Percentiles rank a stretch among this genome's conserved stretches.
phyloP scores from a whole-genome alignment of 2,797 vertebrate species.

The Galago senegalensis region DNA sequence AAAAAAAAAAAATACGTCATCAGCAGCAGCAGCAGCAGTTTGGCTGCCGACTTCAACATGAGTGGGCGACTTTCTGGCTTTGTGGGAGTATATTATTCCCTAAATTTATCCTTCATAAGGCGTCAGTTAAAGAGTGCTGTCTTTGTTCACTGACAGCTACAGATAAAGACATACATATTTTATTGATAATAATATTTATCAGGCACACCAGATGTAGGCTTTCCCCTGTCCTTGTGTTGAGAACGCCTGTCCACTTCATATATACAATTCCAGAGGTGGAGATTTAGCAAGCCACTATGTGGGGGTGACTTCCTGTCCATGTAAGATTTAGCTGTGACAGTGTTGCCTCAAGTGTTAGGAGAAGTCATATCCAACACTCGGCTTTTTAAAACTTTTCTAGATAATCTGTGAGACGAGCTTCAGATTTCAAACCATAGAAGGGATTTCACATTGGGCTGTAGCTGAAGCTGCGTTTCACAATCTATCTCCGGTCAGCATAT shows the following conservation, averaged over 20 bases:
- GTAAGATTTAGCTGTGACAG: not conserved
- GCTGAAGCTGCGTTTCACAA: constrained; percentile 30
- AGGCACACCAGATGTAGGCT: not conserved
- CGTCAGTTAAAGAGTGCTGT: not conserved
- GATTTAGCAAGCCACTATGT: not conserved
- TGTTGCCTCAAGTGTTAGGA: constrained; percentile 13
- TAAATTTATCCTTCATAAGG: not conserved
- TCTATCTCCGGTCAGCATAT: not conserved
- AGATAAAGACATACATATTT: not conserved
- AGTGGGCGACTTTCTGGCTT: not conserved
- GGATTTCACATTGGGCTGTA: constrained; percentile 13
- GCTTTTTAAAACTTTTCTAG: constrained; percentile 1
- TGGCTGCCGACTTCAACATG: not conserved
- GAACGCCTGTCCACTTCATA: not conserved
- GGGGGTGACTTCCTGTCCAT: not conserved
- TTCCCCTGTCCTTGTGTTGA: not conserved
- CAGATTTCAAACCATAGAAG: constrained; percentile 26
- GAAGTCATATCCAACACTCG: not conserved
- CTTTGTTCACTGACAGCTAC: not conserved
- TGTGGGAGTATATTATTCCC: not conserved
- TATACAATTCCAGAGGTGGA: not conserved
- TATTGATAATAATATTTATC: not conserved
- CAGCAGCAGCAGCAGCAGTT: not conserved
- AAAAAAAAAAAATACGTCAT: not conserved
- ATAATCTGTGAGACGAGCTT: constrained; percentile 40